Evolutionary conservation across 2,113 vertebrate genomes (phyloP).

Genomic region (Tauraco erythrolophus): DNA sequence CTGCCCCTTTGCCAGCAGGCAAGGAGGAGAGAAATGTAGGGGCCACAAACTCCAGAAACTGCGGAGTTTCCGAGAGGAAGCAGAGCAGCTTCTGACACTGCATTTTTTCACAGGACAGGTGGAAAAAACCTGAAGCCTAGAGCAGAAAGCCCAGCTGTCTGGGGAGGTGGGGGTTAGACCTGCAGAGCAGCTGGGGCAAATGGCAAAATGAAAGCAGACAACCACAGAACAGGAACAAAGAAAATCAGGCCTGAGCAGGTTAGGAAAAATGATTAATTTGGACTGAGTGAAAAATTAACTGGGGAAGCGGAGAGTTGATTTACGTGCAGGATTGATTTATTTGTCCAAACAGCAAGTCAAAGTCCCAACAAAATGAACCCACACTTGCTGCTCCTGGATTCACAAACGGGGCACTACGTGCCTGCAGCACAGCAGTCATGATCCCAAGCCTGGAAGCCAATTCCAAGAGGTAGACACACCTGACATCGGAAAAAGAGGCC

Average conservation of each 20-base stretch:
- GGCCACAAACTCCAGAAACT: neutral
- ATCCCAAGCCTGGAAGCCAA: neutral
- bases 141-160: neutral
- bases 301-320: neutral
- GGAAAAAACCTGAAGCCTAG: neutral
- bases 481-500: fast-evolving
- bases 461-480: neutral
- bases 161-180: neutral
- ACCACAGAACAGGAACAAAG: neutral
- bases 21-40: neutral
- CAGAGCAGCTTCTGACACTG: neutral
- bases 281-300: neutral
- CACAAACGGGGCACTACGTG: fast-evolving
- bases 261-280: neutral
- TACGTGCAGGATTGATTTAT: fast-evolving
- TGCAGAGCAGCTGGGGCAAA: neutral
- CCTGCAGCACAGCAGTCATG: neutral
- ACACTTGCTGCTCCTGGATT: neutral
- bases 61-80: neutral
- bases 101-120: neutral
- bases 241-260: neutral
- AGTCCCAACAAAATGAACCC: neutral
- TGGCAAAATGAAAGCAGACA: neutral
- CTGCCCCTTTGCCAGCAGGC: neutral
- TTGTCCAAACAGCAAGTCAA: neutral